These are phyloP conservation scores for Branchinecta lindahli DNA, from an alignment of 1,140 invertebrate species.

Conservation along the genomic window DNA sequence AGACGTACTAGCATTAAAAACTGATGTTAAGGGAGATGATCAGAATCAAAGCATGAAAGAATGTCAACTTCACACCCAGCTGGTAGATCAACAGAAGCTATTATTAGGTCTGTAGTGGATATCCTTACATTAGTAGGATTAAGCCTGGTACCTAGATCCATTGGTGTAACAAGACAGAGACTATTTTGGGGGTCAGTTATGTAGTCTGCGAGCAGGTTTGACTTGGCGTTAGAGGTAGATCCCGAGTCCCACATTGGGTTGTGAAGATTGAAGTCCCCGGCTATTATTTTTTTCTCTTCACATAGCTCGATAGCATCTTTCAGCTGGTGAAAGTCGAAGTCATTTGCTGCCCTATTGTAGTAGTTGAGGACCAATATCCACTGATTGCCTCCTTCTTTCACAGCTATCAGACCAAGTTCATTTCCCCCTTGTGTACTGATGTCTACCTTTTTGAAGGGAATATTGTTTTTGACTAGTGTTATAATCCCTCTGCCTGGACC, in stretches of 20 bases:
- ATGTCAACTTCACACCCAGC: constrained; percentile 4
- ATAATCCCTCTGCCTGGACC: neutral
- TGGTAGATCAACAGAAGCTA: neutral
- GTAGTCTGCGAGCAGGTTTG: neutral
- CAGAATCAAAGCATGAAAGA: neutral
- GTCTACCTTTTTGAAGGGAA: neutral
- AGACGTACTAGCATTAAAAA: neutral
- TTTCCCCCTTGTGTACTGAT: neutral
- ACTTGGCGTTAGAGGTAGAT: neutral
- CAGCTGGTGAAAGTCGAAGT: no score
- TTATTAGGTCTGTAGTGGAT: constrained; percentile 4
- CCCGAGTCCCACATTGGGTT: constrained; percentile 8
- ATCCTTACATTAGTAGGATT: neutral
- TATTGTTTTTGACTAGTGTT: constrained; percentile 1
- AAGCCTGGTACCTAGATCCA: neutral
- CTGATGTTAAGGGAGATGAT: neutral
- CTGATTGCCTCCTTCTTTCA: neutral
- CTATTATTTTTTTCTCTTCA: neutral
- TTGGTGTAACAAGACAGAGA: neutral
- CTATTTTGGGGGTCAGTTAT: constrained; percentile 5
- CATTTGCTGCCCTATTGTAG: no score
- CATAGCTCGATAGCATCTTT: no score
- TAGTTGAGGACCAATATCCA: no score
- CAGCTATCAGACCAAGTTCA: neutral
- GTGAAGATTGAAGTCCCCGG: neutral